Percentiles rank a stretch among this genome's conserved stretches.
Evolutionary conservation across 1,140 invertebrate species (phyloP).

Genomic region (Sycophila sp.): DNA sequence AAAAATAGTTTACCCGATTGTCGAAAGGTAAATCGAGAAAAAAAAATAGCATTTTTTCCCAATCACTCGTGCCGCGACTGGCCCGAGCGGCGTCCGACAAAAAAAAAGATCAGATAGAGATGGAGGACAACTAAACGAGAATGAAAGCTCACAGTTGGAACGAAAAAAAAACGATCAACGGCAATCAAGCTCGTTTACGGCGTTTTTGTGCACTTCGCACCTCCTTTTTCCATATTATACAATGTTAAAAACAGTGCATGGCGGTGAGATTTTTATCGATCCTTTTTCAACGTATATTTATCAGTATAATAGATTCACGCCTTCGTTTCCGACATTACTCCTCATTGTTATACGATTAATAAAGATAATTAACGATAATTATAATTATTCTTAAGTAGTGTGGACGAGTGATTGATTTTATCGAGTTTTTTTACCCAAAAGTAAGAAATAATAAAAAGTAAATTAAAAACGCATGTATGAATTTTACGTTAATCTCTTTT

Average conservation of each 20-base stretch:
- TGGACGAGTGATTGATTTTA: not conserved
- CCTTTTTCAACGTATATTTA: not conserved
- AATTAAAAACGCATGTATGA: too few species aligned
- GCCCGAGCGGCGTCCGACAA: not conserved
- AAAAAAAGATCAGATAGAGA: not conserved
- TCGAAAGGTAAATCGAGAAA: not conserved
- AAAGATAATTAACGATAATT: not conserved
- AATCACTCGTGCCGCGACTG: slow-evolving; percentile 3
- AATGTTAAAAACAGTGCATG: not conserved
- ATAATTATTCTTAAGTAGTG: not conserved
- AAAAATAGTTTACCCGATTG: not conserved
- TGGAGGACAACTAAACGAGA: too few species aligned
- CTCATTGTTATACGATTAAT: not conserved
- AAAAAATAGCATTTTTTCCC: slow-evolving; percentile 16
- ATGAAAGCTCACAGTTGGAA: too few species aligned
- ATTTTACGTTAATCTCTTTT: too few species aligned
- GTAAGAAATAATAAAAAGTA: too few species aligned
- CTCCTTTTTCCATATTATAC: not conserved
- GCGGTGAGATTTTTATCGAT: not conserved
- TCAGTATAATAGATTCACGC: too few species aligned
- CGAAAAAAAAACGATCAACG: slow-evolving; percentile 20
- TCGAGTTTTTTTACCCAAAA: not conserved
- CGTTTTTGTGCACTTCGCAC: not conserved
- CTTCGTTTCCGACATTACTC: not conserved
- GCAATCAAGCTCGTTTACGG: slow-evolving; percentile 14